A percentile compares a stretch with the other conserved stretches of the same genome.
Conservation (phyloP, 2,888 invertebrate species). For the Nomada lathburiana region DNA sequence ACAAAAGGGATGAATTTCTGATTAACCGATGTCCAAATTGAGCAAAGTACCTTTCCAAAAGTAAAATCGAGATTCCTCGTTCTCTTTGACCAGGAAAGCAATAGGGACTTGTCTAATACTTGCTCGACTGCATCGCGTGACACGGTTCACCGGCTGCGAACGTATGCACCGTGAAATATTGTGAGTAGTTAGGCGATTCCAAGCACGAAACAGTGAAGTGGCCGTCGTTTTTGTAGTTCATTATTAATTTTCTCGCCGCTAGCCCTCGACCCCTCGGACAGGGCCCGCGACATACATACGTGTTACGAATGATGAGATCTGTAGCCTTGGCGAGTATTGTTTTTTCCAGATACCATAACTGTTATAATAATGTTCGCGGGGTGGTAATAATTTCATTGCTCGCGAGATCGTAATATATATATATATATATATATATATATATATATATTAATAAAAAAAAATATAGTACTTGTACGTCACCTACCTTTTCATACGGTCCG, state of each 20-base stretch:
- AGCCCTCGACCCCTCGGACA: slow-evolving; percentile 46
- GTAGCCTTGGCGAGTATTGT: slow-evolving; percentile 1
- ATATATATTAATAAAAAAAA: too few relatives aligned
- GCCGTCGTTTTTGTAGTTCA: slow-evolving; percentile 62
- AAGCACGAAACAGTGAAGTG: slow-evolving; percentile 68
- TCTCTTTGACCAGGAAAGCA: slow-evolving; percentile 29
- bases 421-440: too few relatives aligned
- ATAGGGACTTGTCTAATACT: slow-evolving; percentile 73
- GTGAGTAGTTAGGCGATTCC: slow-evolving; percentile 70
- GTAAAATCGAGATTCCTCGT: slow-evolving; percentile 22
- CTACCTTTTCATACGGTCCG: too few relatives aligned
- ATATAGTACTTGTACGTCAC: too few relatives aligned
- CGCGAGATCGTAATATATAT: too few relatives aligned
- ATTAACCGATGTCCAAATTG: slow-evolving; percentile 11
- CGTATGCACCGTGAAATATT: slow-evolving; percentile 74
- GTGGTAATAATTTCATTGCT: too few relatives aligned
- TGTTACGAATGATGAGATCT: slow-evolving; percentile 23
- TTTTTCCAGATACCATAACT: background rate
- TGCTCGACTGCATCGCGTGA: slow-evolving; percentile 76
- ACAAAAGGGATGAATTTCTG: background rate
- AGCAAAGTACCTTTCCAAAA: slow-evolving; percentile 18
- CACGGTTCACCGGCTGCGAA: slow-evolving; percentile 61
- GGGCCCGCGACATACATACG: slow-evolving; percentile 35
- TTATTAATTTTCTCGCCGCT: slow-evolving; percentile 70
- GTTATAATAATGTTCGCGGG: too few relatives aligned